A percentile compares a stretch with the other conserved stretches of the same genome.
These are phyloP conservation scores for Pseudochromis fuscus DNA, from an alignment of 2,797 vertebrate genomes.

Conservation along the genomic window DNA sequence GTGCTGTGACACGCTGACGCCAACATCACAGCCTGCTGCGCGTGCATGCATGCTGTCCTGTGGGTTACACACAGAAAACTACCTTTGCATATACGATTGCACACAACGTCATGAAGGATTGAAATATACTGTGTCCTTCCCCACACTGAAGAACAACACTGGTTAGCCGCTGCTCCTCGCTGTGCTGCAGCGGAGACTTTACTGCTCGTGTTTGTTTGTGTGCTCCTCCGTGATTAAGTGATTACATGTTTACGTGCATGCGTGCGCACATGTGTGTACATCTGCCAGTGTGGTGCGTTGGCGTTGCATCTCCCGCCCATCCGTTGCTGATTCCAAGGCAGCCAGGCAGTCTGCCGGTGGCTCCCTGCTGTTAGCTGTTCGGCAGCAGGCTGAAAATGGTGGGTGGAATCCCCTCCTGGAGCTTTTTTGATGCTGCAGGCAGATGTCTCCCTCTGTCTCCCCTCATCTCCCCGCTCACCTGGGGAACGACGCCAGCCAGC, in stretches of 20 bases:
- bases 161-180: constrained; percentile 14
- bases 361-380: constrained; percentile 72
- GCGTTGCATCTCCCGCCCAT: constrained; percentile 57
- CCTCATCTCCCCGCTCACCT: constrained; percentile 73
- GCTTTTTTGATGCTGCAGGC: constrained; percentile 73
- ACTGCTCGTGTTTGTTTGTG: constrained; percentile 54
- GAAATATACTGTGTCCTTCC: constrained; percentile 19
- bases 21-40: constrained; percentile 17
- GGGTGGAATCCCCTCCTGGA: constrained; percentile 80
- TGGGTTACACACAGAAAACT: constrained; percentile 14
- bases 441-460: constrained; percentile 73
- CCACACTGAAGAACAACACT: too few species aligned
- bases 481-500: constrained; percentile 64
- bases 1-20: constrained; percentile 50
- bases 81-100: not conserved
- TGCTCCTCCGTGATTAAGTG: constrained; percentile 54
- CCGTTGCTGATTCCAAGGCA: constrained; percentile 37
- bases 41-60: constrained; percentile 9
- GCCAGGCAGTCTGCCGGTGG: constrained; percentile 55
- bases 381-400: constrained; percentile 65
- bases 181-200: constrained; percentile 44
- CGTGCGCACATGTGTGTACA: constrained; percentile 50
- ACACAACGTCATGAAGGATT: not conserved
- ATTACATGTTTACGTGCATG: constrained; percentile 60
- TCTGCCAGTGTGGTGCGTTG: constrained; percentile 54